Conservation (phyloP, 1,140 invertebrate genomes). For the Marisa cornuarietis region DNA sequence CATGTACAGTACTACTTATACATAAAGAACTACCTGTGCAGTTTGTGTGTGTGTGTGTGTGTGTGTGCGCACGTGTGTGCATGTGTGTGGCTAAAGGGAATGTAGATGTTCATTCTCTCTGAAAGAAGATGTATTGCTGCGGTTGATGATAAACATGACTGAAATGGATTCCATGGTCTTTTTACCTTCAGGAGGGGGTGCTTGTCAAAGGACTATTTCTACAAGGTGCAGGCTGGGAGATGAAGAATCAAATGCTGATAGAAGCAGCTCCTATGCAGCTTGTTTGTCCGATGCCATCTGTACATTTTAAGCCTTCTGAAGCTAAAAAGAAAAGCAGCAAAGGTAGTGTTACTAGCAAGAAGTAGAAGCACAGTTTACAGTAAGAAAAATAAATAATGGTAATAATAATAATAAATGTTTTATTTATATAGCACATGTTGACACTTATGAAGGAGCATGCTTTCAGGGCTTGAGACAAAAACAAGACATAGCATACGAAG, state of each 20-base stretch:
- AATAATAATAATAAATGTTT: constrained; percentile 8
- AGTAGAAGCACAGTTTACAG: too few relatives aligned
- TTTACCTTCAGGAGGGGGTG: constrained; percentile 65
- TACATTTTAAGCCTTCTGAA: constrained; percentile 73
- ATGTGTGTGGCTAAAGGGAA: too few relatives aligned
- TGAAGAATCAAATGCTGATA: constrained; percentile 63
- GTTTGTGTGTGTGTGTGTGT: too few relatives aligned
- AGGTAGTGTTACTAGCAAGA: constrained; percentile 65
- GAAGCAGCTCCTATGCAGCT: constrained; percentile 68
- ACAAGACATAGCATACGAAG: too few relatives aligned
- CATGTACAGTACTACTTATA: too few relatives aligned
- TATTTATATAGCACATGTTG: neutral
- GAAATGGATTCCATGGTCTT: neutral
- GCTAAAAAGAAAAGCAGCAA: constrained; percentile 73
- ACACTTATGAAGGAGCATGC: neutral
- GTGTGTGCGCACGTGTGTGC: too few relatives aligned
- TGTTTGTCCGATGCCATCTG: constrained; percentile 66
- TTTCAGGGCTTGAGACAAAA: neutral
- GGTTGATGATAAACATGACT: neutral
- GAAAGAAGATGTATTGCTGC: neutral
- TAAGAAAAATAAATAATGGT: too few relatives aligned
- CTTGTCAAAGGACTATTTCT: constrained; percentile 66
- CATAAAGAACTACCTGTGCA: too few relatives aligned
- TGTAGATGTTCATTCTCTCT: too few relatives aligned
- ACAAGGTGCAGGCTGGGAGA: constrained; percentile 68